Percentiles rank a stretch among this genome's conserved stretches.
These are phyloP conservation scores for Drosophila albomicans DNA, from an alignment of 1,140 invertebrate genomes.

Conservation along the genomic window DNA sequence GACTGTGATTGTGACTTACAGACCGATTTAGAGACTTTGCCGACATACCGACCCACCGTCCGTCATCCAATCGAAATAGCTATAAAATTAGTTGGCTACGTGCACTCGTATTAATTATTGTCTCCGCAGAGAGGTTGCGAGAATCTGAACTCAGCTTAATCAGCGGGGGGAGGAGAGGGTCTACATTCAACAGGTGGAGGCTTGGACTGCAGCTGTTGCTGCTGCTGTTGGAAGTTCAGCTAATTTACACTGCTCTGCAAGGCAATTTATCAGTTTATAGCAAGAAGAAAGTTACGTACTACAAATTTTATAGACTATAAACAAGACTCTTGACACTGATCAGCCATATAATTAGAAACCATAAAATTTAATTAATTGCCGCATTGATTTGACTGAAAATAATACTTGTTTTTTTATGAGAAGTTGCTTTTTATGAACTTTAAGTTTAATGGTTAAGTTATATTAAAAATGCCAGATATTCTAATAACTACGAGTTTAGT, in stretches of 20 bases:
- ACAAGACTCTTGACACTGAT: too few species aligned
- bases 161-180: slow-evolving; percentile 8
- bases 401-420: too few species aligned
- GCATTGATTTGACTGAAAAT: too few species aligned
- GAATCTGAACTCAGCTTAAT: slow-evolving; percentile 5
- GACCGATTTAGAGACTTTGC: background rate
- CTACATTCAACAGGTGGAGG: slow-evolving; percentile 55
- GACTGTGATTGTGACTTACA: background rate
- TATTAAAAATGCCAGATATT: too few species aligned
- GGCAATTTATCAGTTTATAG: background rate
- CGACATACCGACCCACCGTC: background rate
- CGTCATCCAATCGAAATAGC: slow-evolving; percentile 39
- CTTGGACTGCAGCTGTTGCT: slow-evolving; percentile 41
- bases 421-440: too few species aligned
- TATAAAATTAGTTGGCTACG: slow-evolving; percentile 63
- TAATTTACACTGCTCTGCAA: slow-evolving; percentile 56
- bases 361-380: too few species aligned
- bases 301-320: too few species aligned
- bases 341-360: too few species aligned
- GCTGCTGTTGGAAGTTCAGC: slow-evolving; percentile 38
- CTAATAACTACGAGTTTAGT: too few species aligned
- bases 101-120: slow-evolving; percentile 62
- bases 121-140: slow-evolving; percentile 35
- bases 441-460: too few species aligned
- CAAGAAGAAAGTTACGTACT: too few species aligned